Conservation (phyloP, 2,888 invertebrate species). For the Timandra comae region DNA sequence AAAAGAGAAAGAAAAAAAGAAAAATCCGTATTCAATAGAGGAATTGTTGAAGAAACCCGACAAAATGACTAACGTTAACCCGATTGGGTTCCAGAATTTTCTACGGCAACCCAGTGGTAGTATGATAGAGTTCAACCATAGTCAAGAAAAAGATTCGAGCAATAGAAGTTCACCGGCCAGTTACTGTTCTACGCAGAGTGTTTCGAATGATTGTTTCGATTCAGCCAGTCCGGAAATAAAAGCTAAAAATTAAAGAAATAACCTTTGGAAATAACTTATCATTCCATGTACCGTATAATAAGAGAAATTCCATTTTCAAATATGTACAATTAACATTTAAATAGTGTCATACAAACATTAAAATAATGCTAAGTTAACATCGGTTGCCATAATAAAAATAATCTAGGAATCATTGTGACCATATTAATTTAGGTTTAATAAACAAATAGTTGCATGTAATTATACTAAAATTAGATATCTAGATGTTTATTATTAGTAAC, state of each 20-base stretch:
- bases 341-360: neutral
- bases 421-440: too few species aligned
- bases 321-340: neutral
- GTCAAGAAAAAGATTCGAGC: conserved; percentile 45
- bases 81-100: conserved; percentile 59
- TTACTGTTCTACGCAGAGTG: conserved; percentile 62
- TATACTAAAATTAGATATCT: neutral
- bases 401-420: neutral
- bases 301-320: too few species aligned
- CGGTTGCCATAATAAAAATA: neutral
- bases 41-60: conserved; percentile 89
- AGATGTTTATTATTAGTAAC: too few species aligned
- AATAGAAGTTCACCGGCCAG: conserved; percentile 67
- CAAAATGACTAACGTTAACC: conserved; percentile 66
- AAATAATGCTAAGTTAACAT: neutral
- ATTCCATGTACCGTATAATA: too few species aligned
- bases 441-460: neutral
- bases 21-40: conserved; percentile 92
- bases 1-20: conserved; percentile 76
- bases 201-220: conserved; percentile 63
- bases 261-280: too few species aligned
- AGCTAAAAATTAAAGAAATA: conserved; percentile 44
- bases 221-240: conserved; percentile 58
- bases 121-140: conserved; percentile 66
- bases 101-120: conserved; percentile 78